Evolutionary conservation across 2,888 invertebrate genomes (phyloP), one percentile per base, ranked within the genome.

Genomic region (Unio pictorum): DNA sequence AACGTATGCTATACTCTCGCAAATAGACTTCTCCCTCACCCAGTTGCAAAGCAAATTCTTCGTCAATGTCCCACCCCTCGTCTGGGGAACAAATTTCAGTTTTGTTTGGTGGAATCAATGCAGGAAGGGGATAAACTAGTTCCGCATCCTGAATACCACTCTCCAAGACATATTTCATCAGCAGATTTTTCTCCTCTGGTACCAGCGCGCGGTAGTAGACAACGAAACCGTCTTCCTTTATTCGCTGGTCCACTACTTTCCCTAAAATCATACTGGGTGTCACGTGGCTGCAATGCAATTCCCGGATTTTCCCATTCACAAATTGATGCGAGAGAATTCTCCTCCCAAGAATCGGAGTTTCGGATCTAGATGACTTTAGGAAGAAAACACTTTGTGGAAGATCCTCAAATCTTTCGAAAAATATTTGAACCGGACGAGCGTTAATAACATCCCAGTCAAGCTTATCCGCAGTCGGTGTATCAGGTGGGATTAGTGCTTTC

Each of bases 231-330:
- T 75, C 75, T 63, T 82, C 82, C 55, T 71, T 72, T 4, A 74
- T 64, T 11, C 82, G 73, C 54, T 80, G 78, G 59, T 81, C 82
- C 1, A 76, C 74, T 26, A 81, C 71, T n/a, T 73, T 61, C 1
- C 82, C 82, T 0, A 82, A 68, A 30, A 80, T 60, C 82, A 82
- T 82, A 61, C 76, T 74, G 1, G 77, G 68, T 17, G 75, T 73
- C 56, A 82, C 76, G 62, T 78, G 79, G 68, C 80, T 81, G 61
- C 82, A 82, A 65, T 80, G 80, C 3, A 82, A 71, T 66, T 78
- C 81, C 54, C 80, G 69, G 60, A 81, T 81, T 64, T 76, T 79
- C 62, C 76, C 79, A 4, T 67, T 67, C 7, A 81, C 76, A 72
- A 71, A 81, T 64, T 81, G 80, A 56, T 79, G 79, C 1, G 80